Evolutionary conservation across 1,140 invertebrate species (phyloP).

Genomic region (Drepana arcuata): DNA sequence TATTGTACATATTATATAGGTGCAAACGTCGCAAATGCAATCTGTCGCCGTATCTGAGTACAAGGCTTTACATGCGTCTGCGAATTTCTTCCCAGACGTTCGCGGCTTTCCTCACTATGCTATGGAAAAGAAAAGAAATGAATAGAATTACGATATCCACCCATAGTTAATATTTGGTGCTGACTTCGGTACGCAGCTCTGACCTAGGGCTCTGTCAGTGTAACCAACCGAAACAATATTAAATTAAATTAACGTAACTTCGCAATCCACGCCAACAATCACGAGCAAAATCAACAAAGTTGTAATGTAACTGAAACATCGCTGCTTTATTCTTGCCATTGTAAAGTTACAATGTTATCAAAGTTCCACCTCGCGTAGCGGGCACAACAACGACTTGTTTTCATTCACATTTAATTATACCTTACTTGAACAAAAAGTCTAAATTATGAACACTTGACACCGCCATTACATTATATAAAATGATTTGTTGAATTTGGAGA

Average conservation of each 20-base stretch:
- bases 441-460: too few relatives aligned
- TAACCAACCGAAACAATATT: neutral
- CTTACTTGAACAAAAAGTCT: slow-evolving; percentile 14
- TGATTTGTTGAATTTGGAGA: neutral
- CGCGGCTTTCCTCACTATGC: neutral
- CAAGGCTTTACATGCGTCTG: neutral
- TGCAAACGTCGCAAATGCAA: too few relatives aligned
- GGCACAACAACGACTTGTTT: slow-evolving; percentile 19
- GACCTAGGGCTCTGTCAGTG: too few relatives aligned
- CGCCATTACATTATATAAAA: neutral
- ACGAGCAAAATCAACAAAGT: slow-evolving; percentile 8
- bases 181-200: too few relatives aligned
- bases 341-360: slow-evolving; percentile 9
- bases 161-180: too few relatives aligned
- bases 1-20: too few relatives aligned
- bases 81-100: neutral
- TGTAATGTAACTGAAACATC: neutral
- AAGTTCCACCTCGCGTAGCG: neutral
- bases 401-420: slow-evolving; percentile 27
- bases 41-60: too few relatives aligned
- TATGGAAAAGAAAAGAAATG: neutral
- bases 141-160: neutral
- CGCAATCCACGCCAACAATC: slow-evolving; percentile 1
- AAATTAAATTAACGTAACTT: neutral
- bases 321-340: slow-evolving; percentile 1